phyloP scores from a whole-genome alignment of 2,113 vertebrate species.

The Otolemur garnettii region DNA sequence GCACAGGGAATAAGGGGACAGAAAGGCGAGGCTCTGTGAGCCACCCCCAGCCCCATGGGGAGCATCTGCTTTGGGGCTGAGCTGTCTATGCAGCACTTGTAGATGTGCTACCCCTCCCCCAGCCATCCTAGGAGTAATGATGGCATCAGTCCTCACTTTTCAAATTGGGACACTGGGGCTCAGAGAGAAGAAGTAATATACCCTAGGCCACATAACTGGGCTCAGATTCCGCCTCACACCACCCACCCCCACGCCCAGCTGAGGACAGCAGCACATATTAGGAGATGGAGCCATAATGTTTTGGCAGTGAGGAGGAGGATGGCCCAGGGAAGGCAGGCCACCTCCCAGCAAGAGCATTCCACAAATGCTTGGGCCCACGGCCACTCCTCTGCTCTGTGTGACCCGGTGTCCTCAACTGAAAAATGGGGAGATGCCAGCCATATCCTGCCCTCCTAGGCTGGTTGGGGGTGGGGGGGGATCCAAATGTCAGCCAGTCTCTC shows the following conservation, averaged over 20 bases:
- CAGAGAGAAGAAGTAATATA: not conserved
- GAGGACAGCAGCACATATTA: not conserved
- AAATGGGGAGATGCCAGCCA: not conserved
- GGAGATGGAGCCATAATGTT: not conserved
- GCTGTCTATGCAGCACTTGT: not conserved
- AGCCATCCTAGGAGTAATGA: not conserved
- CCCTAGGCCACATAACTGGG: not conserved
- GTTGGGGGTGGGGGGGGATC: not conserved
- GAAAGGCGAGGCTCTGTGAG: not conserved
- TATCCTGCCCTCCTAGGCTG: not conserved
- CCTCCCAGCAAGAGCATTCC: not conserved
- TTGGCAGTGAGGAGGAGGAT: not conserved
- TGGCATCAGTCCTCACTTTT: not conserved
- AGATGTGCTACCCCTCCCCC: not conserved
- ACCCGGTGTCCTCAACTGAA: not conserved
- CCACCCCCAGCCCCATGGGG: not conserved
- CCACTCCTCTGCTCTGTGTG: not conserved
- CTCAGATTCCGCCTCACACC: not conserved
- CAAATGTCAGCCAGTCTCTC: not conserved
- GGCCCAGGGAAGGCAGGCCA: not conserved
- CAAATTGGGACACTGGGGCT: not conserved
- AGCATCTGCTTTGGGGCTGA: not conserved
- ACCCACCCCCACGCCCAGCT: rapidly evolving
- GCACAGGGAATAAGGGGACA: not conserved
- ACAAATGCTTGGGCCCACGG: not conserved